A percentile compares a stretch with the other conserved stretches of the same genome.
These are phyloP conservation scores for Parascotia fuliginaria DNA, from an alignment of 2,888 invertebrate species.

Conservation along the genomic window DNA sequence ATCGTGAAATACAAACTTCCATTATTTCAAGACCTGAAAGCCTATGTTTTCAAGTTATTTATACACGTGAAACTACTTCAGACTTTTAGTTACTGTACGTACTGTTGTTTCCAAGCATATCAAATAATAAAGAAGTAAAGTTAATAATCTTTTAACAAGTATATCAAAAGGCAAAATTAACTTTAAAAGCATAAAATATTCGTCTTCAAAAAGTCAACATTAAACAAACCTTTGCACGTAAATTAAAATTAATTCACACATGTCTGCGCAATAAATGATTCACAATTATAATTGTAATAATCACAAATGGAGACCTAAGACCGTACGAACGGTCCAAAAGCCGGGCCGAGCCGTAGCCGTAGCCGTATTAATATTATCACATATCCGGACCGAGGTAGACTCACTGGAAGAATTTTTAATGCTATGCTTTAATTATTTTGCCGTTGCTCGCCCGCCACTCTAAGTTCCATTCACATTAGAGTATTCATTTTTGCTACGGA, in stretches of 20 bases:
- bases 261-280: conserved; percentile 46
- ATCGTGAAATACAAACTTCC: too few relatives aligned
- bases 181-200: conserved; percentile 4
- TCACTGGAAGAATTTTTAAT: conserved; percentile 84
- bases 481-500: conserved; percentile 79
- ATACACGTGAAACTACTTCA: too few relatives aligned
- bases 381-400: conserved; percentile 76
- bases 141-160: neutral
- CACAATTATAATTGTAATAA: conserved; percentile 49
- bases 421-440: conserved; percentile 84
- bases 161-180: neutral
- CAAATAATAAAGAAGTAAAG: neutral
- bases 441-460: conserved; percentile 60
- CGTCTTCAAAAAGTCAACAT: conserved; percentile 6
- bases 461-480: conserved; percentile 85
- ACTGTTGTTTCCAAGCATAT: neutral
- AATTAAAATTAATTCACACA: conserved; percentile 47
- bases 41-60: too few relatives aligned
- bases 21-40: too few relatives aligned
- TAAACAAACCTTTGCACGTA: conserved; percentile 35
- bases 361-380: conserved; percentile 84
- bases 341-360: conserved; percentile 51
- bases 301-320: conserved; percentile 44
- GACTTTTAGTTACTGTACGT: too few relatives aligned
- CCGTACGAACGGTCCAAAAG: conserved; percentile 52